A percentile compares a stretch with the other conserved stretches of the same genome.
phyloP scores from a whole-genome alignment of 2,797 vertebrate genomes.

The Cercopithecus mitis region DNA sequence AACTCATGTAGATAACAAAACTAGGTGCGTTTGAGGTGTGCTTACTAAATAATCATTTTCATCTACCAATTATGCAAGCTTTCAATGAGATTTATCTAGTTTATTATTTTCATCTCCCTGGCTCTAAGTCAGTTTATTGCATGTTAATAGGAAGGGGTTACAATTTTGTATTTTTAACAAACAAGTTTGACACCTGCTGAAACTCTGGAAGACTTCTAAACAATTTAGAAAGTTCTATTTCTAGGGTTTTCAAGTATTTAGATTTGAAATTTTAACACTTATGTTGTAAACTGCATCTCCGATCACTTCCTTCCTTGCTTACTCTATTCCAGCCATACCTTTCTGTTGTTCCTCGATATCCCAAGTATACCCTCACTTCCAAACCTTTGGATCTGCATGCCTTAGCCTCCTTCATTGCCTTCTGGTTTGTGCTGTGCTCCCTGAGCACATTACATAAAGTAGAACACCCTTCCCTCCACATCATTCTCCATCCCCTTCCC shows the following conservation, averaged over 20 bases:
- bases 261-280: constrained; percentile 8
- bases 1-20: constrained; percentile 10
- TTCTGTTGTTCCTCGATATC: not conserved
- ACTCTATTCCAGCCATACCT: not conserved
- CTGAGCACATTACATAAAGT: not conserved
- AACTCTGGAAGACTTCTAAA: not conserved
- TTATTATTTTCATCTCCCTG: not conserved
- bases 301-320: not conserved
- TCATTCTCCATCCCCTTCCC: constrained; percentile 33
- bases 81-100: not conserved
- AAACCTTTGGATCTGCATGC: not conserved
- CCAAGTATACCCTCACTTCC: not conserved
- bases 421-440: not conserved
- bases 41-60: constrained; percentile 26
- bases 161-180: constrained; percentile 21
- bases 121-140: not conserved
- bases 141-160: not conserved
- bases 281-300: not conserved
- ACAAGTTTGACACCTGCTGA: not conserved
- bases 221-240: constrained; percentile 7
- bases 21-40: not conserved
- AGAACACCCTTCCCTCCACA: not conserved
- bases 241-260: not conserved
- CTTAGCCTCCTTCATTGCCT: not conserved
- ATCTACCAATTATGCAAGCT: not conserved